Percentiles rank a stretch among this genome's conserved stretches.
These are phyloP conservation scores for Pocillopora verrucosa DNA, from an alignment of 64 coral and sea anemone genomes.

Conservation along the genomic window DNA sequence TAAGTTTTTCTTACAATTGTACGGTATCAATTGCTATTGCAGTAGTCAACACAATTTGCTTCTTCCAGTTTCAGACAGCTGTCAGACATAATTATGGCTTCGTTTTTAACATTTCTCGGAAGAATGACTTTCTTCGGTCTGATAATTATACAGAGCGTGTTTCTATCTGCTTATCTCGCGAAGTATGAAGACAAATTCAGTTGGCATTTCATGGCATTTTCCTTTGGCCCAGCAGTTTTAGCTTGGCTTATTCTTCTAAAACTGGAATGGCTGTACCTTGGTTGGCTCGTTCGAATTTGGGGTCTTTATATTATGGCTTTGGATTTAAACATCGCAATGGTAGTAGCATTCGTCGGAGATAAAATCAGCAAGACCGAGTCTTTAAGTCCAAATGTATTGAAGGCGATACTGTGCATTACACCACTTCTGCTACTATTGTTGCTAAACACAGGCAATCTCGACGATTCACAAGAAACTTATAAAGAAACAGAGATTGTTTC, in stretches of 20 bases:
- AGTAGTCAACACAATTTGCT: too few species aligned
- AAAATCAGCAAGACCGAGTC: background rate
- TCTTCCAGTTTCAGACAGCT: too few species aligned
- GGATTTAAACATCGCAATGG: too few species aligned
- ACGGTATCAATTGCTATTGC: too few species aligned
- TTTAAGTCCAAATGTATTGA: conserved; percentile 27
- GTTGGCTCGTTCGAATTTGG: background rate
- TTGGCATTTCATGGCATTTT: background rate
- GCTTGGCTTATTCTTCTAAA: background rate
- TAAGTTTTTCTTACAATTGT: too few species aligned
- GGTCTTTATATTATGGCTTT: too few species aligned
- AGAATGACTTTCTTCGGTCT: background rate
- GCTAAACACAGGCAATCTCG: background rate
- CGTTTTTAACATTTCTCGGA: too few species aligned
- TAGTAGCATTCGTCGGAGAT: background rate
- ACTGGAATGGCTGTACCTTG: background rate
- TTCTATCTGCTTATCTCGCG: background rate
- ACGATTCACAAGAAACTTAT: background rate
- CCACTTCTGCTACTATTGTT: conserved; percentile 13
- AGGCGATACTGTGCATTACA: conserved; percentile 14
- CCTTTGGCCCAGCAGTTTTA: background rate
- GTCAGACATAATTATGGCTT: too few species aligned
- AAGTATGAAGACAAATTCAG: too few species aligned
- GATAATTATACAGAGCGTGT: background rate
- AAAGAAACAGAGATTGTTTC: background rate